phyloP scores from a whole-genome alignment of 64 coral and sea anemone species.

The Acropora yongei region DNA sequence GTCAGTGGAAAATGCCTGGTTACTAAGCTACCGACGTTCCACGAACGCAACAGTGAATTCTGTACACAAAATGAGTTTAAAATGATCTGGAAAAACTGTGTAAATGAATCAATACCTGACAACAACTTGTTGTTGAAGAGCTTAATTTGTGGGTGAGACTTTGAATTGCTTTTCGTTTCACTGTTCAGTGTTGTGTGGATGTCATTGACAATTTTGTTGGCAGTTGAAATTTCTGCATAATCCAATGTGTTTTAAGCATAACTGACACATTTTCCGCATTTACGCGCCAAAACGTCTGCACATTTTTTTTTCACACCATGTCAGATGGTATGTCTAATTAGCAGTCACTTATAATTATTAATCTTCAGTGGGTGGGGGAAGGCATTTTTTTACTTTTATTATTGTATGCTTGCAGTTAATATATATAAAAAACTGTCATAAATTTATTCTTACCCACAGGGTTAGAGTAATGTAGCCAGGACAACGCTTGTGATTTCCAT shows the following conservation, averaged over 20 bases:
- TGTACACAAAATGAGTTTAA: neutral
- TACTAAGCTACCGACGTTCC: slow-evolving; percentile 14
- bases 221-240: slow-evolving; percentile 9
- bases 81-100: slow-evolving; percentile 1
- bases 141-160: slow-evolving; percentile 1
- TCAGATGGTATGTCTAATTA: neutral
- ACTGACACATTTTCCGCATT: slow-evolving; percentile 6
- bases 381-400: neutral
- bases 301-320: neutral
- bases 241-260: neutral
- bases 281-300: neutral
- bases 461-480: slow-evolving; percentile 65
- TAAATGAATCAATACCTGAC: neutral
- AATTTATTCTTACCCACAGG: slow-evolving; percentile 66
- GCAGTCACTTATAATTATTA: neutral
- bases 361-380: neutral
- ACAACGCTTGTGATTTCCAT: slow-evolving; percentile 60
- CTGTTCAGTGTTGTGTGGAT: neutral
- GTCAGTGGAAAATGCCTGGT: slow-evolving; percentile 2
- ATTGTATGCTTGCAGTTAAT: neutral
- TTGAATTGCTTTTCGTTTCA: neutral
- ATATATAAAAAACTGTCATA: neutral
- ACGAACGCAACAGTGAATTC: neutral
- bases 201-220: neutral
- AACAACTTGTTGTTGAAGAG: neutral